A percentile compares a stretch with the other conserved stretches of the same genome.
These are phyloP conservation scores for Thamnophis elegans DNA, from an alignment of 2,797 vertebrate species.

Conservation along the genomic window DNA sequence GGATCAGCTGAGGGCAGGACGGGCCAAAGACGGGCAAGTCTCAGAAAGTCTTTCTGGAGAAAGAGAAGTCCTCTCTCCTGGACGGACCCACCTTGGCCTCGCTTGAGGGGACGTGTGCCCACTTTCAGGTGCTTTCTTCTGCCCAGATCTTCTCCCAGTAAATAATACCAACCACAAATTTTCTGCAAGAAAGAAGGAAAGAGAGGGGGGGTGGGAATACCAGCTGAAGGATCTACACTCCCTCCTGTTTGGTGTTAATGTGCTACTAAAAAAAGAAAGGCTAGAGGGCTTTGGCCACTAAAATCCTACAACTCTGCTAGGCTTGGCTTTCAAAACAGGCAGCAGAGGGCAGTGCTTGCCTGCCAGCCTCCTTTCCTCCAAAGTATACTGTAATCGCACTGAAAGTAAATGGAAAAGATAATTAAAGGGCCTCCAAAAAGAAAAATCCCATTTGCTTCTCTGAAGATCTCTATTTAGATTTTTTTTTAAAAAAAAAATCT, in stretches of 20 bases:
- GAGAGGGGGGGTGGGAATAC: not conserved
- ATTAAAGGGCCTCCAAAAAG: not conserved
- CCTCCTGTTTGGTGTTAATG: not conserved
- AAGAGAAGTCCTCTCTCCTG: fast-evolving
- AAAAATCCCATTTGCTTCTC: not conserved
- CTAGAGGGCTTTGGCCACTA: not conserved
- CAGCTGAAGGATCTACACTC: not conserved
- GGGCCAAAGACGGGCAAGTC: not conserved
- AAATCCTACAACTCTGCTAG: not conserved
- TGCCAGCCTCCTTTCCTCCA: not conserved
- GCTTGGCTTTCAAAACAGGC: not conserved
- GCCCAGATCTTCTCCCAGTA: constrained; percentile 83
- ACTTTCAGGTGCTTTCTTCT: constrained; percentile 86
- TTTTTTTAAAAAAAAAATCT: not conserved
- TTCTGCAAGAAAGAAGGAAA: constrained; percentile 65
- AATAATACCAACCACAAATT: constrained; percentile 86
- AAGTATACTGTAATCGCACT: not conserved
- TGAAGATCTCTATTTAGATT: not conserved
- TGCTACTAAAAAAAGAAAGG: not conserved
- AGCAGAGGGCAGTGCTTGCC: not conserved
- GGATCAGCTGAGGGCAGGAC: not conserved
- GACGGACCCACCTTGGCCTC: constrained; percentile 53
- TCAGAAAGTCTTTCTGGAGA: not conserved
- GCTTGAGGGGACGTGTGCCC: constrained; percentile 66
- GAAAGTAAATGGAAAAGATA: not conserved